phyloP scores from a whole-genome alignment of 2,113 vertebrate species.

The Clupea harengus region DNA sequence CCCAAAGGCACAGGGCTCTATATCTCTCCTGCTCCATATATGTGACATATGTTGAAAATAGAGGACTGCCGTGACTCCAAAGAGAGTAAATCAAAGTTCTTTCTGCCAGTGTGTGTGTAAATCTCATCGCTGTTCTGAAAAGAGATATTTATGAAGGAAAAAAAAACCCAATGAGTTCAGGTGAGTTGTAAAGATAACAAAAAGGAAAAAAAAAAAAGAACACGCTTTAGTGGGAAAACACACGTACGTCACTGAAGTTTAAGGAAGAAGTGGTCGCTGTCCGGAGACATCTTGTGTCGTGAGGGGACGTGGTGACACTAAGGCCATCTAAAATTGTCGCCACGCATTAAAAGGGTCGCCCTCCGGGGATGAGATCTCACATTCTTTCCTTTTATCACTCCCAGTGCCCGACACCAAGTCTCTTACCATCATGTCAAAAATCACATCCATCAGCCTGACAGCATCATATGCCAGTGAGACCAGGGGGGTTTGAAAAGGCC shows the following conservation, averaged over 20 bases:
- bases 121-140: neutral
- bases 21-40: neutral
- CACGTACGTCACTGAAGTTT: neutral
- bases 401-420: neutral
- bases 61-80: neutral
- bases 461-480: neutral
- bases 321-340: neutral
- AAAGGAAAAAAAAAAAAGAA: neutral
- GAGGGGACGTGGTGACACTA: neutral
- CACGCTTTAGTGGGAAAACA: neutral
- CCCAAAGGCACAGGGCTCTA: neutral
- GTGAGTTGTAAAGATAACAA: neutral
- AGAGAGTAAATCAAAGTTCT: neutral
- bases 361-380: neutral
- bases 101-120: neutral
- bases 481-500: neutral
- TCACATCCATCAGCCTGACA: neutral
- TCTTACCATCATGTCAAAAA: neutral
- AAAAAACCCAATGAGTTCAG: neutral
- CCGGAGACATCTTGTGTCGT: neutral
- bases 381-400: constrained; percentile 2
- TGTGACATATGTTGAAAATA: neutral
- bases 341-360: neutral
- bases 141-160: neutral
- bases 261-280: neutral